These are phyloP conservation scores for Agelas oroides DNA, from an alignment of 37 sponge, comb jelly and placozoan species.

Conservation along the genomic window DNA sequence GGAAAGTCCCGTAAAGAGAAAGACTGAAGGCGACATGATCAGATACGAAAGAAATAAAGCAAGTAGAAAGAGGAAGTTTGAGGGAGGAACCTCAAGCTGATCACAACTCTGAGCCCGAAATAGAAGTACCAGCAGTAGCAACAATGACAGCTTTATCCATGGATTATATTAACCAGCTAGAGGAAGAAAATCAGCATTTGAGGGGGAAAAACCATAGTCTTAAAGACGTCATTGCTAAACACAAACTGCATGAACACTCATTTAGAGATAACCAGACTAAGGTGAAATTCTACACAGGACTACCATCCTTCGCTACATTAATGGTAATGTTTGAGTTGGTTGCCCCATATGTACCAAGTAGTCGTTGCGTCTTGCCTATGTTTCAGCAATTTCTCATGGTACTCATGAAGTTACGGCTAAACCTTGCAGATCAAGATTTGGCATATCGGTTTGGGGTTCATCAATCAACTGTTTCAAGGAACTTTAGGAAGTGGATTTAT, in stretches of 20 bases:
- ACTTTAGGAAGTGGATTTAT: background rate
- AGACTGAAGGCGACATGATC: background rate
- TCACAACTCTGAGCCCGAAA: no score
- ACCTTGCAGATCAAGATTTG: constrained; percentile 9
- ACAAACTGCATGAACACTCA: no score
- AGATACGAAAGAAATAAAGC: background rate
- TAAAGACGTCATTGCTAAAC: no score
- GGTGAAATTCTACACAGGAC: no score
- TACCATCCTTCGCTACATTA: constrained; percentile 26
- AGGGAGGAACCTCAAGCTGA: no score
- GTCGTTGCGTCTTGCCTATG: no score
- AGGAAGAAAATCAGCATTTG: background rate
- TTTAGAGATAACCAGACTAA: constrained; percentile 12
- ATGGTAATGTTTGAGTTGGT: no score
- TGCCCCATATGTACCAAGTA: constrained; percentile 22
- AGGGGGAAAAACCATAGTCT: no score
- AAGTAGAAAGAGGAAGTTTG: background rate
- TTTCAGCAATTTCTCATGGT: no score
- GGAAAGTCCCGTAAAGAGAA: no score
- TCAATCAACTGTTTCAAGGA: constrained; percentile 36
- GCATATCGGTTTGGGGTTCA: constrained; percentile 31
- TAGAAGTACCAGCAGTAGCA: no score
- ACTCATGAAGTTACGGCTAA: no score
- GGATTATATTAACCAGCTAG: background rate
- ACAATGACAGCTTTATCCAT: background rate